These are phyloP conservation scores for Popillia japonica DNA, from an alignment of 1,140 invertebrate genomes.

Conservation along the genomic window DNA sequence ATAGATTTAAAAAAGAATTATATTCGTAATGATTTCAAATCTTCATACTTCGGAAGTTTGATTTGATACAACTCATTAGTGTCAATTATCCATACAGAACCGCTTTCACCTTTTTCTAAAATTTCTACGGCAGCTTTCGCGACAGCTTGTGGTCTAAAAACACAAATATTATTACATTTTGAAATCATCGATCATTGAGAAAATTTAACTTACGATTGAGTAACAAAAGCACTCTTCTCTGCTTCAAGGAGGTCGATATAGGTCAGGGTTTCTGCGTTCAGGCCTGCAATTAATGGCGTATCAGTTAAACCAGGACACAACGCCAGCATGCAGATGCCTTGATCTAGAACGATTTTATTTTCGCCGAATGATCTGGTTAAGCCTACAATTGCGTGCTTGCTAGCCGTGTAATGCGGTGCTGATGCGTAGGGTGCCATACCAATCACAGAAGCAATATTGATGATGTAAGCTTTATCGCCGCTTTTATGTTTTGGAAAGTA, in stretches of 20 bases:
- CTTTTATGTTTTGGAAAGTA: conserved; percentile 51
- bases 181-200: not conserved
- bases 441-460: conserved; percentile 48
- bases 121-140: not conserved
- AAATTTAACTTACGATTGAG: not conserved
- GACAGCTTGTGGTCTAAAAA: not conserved
- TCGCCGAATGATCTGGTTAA: conserved; percentile 45
- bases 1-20: not conserved
- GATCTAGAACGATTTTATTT: conserved; percentile 41
- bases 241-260: not conserved
- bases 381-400: conserved; percentile 50
- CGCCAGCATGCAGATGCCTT: conserved; percentile 48
- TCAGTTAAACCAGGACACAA: conserved; percentile 56
- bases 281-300: conserved; percentile 42
- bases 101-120: not conserved
- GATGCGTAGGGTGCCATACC: conserved; percentile 37
- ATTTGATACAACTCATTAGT: not conserved
- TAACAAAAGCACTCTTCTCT: not conserved
- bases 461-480: conserved; percentile 47
- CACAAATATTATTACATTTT: not conserved
- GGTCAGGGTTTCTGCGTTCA: too few species aligned
- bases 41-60: not conserved
- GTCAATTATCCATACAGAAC: not conserved
- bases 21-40: not conserved
- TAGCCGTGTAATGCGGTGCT: conserved; percentile 48